Base-by-base conservation (phyloP, 2,888 invertebrate genomes). In the Calliscelio sp. region DNA sequence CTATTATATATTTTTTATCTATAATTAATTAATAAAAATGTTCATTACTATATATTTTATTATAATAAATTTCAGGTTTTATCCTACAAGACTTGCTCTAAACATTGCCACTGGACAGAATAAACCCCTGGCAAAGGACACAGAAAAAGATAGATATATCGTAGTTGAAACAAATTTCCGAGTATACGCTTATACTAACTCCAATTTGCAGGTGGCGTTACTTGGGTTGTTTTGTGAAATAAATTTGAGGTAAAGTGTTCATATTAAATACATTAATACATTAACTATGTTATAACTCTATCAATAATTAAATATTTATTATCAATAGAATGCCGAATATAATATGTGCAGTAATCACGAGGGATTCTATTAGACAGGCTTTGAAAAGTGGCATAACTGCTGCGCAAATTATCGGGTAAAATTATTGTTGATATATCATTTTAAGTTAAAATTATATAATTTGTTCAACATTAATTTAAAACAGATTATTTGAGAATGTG, bases 161-260 rank as follows among this genome's bases (percentile, higher is more conserved):
- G 94, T 99, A 57, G 97, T 99, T 22, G 99, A 99, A 94, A 99
- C 99, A 66, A 99, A 99, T 94, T 97, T 96, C 93, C 94, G 98
- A 88, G 96, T 99, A 14, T 99, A 99, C 93, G 99, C 99, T 0
- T 99, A 99, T 93, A 99, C 99, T 49, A 96, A 97, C 94, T 97
- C 97, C 81, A 96, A 96, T 90, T 95, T 99, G 78, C 98, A 99
- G 94, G 97, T 99, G 49, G 98, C 99, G 14, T 94, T 99, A 84
- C 94, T 99, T 28, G 98, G 97, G 0, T 94, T 99, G 3, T 99
- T 99, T 93, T 97, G 98, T 18, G 98, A 99, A 93, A 95, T 38
- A 24, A 22, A 24, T 20, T 18, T 16, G 18, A 46, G 46, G 22
- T 49, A 22, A n/a, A n/a, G n/a, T n/a, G n/a, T n/a, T n/a, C n/a